These are phyloP conservation scores for Acanthurus lineatus DNA, from an alignment of 2,797 vertebrate genomes.

Conservation along the genomic window DNA sequence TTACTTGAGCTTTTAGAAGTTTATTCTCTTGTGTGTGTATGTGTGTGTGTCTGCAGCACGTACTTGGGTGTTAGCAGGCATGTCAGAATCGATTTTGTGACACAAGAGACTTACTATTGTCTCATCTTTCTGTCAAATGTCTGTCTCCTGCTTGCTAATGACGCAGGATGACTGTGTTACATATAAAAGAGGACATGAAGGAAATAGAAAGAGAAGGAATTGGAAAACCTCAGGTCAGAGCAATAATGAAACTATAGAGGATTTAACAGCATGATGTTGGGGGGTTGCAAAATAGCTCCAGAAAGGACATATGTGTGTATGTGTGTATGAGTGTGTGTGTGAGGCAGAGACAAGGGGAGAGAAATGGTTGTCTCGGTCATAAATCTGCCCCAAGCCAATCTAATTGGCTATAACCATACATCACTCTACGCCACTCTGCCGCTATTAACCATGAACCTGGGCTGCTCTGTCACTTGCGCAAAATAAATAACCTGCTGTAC, in stretches of 20 bases:
- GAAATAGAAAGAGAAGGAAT: neutral
- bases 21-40: neutral
- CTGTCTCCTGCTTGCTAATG: neutral
- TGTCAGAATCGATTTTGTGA: constrained; percentile 14
- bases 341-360: constrained; percentile 26
- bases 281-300: constrained; percentile 15
- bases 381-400: constrained; percentile 71
- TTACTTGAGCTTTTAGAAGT: constrained; percentile 5
- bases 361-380: constrained; percentile 55
- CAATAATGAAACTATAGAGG: constrained; percentile 8
- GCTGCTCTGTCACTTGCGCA: constrained; percentile 51
- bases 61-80: neutral
- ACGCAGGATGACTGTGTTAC: neutral
- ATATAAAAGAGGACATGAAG: neutral
- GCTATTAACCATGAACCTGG: constrained; percentile 68
- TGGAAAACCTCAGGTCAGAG: neutral
- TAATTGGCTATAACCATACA: constrained; percentile 77
- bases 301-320: constrained; percentile 9
- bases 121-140: constrained; percentile 12
- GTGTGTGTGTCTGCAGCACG: neutral
- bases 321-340: constrained; percentile 23
- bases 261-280: neutral
- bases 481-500: constrained; percentile 62
- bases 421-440: constrained; percentile 69
- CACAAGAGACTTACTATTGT: constrained; percentile 7